Evolutionary conservation across 2,888 invertebrate species (phyloP).

Genomic region (Dichetophora obliterata): DNA sequence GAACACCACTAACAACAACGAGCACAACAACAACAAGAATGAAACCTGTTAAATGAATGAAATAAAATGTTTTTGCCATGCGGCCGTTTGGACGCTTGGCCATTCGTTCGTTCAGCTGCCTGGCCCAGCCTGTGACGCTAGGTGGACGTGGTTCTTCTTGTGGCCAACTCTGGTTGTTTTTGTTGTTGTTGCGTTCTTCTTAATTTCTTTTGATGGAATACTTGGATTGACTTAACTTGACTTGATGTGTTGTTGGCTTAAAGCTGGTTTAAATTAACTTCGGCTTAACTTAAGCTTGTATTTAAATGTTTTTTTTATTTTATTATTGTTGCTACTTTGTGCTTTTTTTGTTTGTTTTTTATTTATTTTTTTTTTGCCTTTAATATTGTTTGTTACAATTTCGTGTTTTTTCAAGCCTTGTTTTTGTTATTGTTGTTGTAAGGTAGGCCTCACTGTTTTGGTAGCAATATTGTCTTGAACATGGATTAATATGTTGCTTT

Average conservation of each 20-base stretch:
- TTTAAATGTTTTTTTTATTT: conserved; percentile 11
- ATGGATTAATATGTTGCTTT: conserved; percentile 17
- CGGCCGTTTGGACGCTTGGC: conserved; percentile 3
- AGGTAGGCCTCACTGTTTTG: not conserved
- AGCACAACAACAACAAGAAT: conserved; percentile 56
- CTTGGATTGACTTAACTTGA: not conserved
- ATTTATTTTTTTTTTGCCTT: too few species aligned
- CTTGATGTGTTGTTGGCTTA: not conserved
- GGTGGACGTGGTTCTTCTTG: conserved; percentile 31
- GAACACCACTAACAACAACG: conserved; percentile 36
- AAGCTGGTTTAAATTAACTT: conserved; percentile 23
- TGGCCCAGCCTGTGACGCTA: conserved; percentile 24
- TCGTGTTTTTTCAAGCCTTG: conserved; percentile 29
- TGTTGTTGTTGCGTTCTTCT: conserved; percentile 26
- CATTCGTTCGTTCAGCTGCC: conserved; percentile 34
- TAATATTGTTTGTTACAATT: conserved; percentile 1
- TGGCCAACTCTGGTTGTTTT: conserved; percentile 13
- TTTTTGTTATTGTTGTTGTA: conserved; percentile 25
- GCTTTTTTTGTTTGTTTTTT: not conserved
- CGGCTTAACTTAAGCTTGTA: conserved; percentile 20
- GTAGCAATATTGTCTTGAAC: not conserved
- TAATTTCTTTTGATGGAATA: conserved; percentile 28
- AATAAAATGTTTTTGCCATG: conserved; percentile 66
- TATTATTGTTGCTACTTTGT: not conserved
- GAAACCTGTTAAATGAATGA: conserved; percentile 70